A percentile compares a stretch with the other conserved stretches of the same genome.
phyloP scores from a whole-genome alignment of 2,888 invertebrate species.

The Busseola fusca region DNA sequence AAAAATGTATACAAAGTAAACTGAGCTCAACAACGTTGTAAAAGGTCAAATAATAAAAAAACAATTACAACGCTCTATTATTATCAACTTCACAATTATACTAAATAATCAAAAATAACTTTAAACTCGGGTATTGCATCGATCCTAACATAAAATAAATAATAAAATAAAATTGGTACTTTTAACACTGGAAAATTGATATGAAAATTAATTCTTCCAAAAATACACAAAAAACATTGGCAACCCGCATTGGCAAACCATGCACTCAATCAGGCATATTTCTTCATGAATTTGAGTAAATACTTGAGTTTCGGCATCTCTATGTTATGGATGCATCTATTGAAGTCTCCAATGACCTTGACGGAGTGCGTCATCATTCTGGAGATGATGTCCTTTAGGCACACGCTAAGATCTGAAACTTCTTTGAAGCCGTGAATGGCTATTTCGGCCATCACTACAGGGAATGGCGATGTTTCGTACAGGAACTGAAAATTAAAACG shows the following conservation, averaged over 20 bases:
- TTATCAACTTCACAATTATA: conserved; percentile 4
- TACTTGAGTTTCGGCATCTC: conserved; percentile 87
- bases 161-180: conserved; percentile 2
- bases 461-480: conserved; percentile 86
- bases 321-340: conserved; percentile 86
- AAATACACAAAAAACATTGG: conserved; percentile 2
- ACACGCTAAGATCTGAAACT: conserved; percentile 85
- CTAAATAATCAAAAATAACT: not conserved
- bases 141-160: not conserved
- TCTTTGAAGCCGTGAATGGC: conserved; percentile 87
- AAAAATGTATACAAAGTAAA: conserved; percentile 5
- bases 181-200: not conserved
- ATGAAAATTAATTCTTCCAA: conserved; percentile 10
- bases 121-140: not conserved
- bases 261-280: conserved; percentile 76
- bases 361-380: conserved; percentile 87
- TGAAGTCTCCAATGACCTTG: conserved; percentile 86
- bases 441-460: conserved; percentile 86
- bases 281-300: conserved; percentile 86
- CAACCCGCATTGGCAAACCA: conserved; percentile 22
- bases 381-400: conserved; percentile 85
- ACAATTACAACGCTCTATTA: conserved; percentile 24
- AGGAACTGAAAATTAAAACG: conserved; percentile 78
- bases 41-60: not conserved
- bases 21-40: not conserved